Conservation (phyloP, 2,797 vertebrate genomes). For the Bovichtus variegatus region DNA sequence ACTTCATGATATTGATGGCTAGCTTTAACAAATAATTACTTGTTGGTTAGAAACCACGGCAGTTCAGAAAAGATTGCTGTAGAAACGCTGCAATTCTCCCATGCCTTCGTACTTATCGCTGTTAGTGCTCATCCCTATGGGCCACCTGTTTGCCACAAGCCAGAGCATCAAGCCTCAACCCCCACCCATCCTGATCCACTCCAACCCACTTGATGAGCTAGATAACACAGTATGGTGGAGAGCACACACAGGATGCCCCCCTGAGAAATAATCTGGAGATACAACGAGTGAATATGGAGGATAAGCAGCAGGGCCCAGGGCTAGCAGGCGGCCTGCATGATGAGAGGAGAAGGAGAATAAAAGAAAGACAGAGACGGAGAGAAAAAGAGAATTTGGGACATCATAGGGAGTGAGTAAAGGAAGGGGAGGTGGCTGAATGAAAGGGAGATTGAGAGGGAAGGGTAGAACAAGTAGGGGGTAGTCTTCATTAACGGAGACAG, state of each 20-base stretch:
- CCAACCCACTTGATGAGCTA: slow-evolving; percentile 72
- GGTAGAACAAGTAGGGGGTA: slow-evolving; percentile 32
- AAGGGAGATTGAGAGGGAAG: slow-evolving; percentile 31
- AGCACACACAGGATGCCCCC: slow-evolving; percentile 62
- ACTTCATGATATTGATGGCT: slow-evolving; percentile 62
- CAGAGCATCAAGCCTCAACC: slow-evolving; percentile 52
- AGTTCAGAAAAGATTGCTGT: slow-evolving; percentile 42
- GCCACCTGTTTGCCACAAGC: slow-evolving; percentile 76
- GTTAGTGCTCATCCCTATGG: slow-evolving; percentile 51
- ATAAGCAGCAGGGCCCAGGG: slow-evolving; percentile 65
- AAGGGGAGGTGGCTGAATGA: slow-evolving; percentile 41
- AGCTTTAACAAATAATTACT: slow-evolving; percentile 53
- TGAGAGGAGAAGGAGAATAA: slow-evolving; percentile 52
- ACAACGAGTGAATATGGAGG: slow-evolving; percentile 46
- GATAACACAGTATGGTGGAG: slow-evolving; percentile 68
- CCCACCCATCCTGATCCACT: slow-evolving; percentile 65
- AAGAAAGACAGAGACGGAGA: slow-evolving; percentile 42
- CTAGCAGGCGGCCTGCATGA: slow-evolving; percentile 69
- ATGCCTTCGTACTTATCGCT: slow-evolving; percentile 42
- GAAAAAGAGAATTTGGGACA: slow-evolving; percentile 44
- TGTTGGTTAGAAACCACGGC: slow-evolving; percentile 50
- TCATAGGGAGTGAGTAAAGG: slow-evolving; percentile 41
- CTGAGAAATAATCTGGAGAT: slow-evolving; percentile 79
- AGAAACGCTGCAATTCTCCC: slow-evolving; percentile 37
- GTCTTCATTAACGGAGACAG: slow-evolving; percentile 63